phyloP scores from a whole-genome alignment of 2,113 vertebrate genomes.

The Lasiurus borealis region DNA sequence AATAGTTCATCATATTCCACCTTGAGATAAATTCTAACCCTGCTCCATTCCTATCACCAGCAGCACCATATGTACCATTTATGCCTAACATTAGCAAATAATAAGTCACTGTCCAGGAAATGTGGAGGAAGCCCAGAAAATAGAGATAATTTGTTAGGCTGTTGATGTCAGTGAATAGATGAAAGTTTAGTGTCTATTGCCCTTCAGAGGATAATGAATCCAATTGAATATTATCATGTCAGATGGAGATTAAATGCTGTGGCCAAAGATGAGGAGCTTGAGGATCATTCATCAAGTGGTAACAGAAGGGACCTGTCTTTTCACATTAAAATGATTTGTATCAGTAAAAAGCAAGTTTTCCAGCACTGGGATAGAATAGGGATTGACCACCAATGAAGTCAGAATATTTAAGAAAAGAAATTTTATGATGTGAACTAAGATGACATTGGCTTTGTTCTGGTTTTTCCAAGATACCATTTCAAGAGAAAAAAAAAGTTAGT shows the following conservation, averaged over 20 bases:
- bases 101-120: background rate
- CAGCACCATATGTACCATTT: background rate
- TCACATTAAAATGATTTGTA: constrained; percentile 16
- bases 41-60: background rate
- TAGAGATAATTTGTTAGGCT: background rate
- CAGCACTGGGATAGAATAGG: background rate
- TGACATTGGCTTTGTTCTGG: constrained; percentile 8
- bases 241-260: background rate
- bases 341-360: background rate
- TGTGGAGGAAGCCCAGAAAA: background rate
- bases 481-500: background rate
- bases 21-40: constrained; percentile 7
- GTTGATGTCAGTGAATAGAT: background rate
- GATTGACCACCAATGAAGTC: background rate
- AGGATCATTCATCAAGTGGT: background rate
- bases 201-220: constrained; percentile 41
- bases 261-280: background rate
- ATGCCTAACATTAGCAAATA: background rate
- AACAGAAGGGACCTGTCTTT: background rate
- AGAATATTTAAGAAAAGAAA: constrained; percentile 8
- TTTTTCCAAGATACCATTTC: background rate
- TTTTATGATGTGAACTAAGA: background rate
- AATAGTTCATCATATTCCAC: background rate
- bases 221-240: background rate
- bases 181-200: background rate